Conservation (phyloP, 92 coral and sea anemone species). For the Phenganax marumi region DNA sequence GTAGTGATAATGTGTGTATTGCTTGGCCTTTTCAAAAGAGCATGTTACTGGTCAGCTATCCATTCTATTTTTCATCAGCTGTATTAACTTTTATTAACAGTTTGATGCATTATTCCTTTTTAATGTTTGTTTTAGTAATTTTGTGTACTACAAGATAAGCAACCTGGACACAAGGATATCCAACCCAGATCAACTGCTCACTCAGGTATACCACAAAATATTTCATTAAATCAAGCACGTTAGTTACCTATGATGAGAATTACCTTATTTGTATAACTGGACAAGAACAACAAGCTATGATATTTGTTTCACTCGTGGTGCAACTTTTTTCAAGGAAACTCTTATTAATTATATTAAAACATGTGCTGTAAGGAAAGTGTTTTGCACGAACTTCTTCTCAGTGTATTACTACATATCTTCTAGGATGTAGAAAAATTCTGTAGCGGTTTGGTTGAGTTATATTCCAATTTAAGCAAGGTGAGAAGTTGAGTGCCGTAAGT, state of each 20-base stretch:
- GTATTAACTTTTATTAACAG: neutral
- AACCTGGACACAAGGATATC: constrained; percentile 96
- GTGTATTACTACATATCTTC: neutral
- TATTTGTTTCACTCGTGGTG: neutral
- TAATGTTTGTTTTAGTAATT: constrained; percentile 57
- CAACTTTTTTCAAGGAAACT: neutral
- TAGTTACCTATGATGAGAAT: neutral
- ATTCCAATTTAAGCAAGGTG: constrained; percentile 97
- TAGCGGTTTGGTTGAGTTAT: constrained; percentile 86
- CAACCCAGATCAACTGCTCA: constrained; percentile 94
- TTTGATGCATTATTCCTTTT: no score
- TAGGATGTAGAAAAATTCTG: constrained; percentile 99
- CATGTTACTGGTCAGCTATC: neutral
- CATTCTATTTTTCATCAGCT: neutral
- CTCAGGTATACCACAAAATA: constrained; percentile 63
- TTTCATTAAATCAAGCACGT: constrained; percentile 1
- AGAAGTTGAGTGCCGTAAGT: neutral
- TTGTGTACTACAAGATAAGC: constrained; percentile 89
- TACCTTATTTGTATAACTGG: neutral
- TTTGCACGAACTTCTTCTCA: neutral
- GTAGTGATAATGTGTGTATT: no score
- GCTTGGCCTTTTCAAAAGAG: no score
- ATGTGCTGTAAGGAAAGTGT: neutral
- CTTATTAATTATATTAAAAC: neutral
- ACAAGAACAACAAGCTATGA: no score